These are phyloP conservation scores for Chelon labrosus DNA, from an alignment of 2,797 vertebrate species.

Conservation along the genomic window DNA sequence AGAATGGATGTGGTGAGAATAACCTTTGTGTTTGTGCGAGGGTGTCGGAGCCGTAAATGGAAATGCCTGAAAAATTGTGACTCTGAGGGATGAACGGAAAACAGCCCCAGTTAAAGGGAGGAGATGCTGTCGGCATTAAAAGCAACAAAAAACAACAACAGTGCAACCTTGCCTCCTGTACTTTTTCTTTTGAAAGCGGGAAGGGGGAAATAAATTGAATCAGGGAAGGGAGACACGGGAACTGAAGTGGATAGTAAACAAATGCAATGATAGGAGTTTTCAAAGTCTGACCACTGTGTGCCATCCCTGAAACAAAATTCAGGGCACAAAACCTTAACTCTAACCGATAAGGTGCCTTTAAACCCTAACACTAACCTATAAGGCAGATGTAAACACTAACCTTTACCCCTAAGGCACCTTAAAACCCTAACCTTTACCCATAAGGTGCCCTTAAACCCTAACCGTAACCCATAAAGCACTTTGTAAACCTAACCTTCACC, in stretches of 20 bases:
- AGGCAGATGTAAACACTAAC: too few species aligned
- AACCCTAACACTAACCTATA: too few species aligned
- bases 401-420: too few species aligned
- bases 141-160: conserved; percentile 9
- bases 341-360: too few species aligned
- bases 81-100: conserved; percentile 38
- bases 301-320: not conserved
- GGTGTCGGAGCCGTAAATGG: conserved; percentile 14
- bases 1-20: conserved; percentile 36
- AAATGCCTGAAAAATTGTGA: conserved; percentile 45
- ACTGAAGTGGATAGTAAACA: not conserved
- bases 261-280: not conserved
- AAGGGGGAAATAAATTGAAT: conserved; percentile 14
- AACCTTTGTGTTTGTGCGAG: conserved; percentile 13
- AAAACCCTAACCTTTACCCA: too few species aligned
- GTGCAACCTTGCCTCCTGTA: conserved; percentile 5
- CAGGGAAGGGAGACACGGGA: not conserved
- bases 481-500: too few species aligned
- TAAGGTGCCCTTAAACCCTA: too few species aligned
- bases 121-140: conserved; percentile 10
- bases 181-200: conserved; percentile 26
- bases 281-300: not conserved
- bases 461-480: too few species aligned
- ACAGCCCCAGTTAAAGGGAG: conserved; percentile 42
- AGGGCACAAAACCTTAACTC: too few species aligned